Evolutionary conservation across 1,140 invertebrate genomes (phyloP).

Genomic region (Camponotus vicinus): DNA sequence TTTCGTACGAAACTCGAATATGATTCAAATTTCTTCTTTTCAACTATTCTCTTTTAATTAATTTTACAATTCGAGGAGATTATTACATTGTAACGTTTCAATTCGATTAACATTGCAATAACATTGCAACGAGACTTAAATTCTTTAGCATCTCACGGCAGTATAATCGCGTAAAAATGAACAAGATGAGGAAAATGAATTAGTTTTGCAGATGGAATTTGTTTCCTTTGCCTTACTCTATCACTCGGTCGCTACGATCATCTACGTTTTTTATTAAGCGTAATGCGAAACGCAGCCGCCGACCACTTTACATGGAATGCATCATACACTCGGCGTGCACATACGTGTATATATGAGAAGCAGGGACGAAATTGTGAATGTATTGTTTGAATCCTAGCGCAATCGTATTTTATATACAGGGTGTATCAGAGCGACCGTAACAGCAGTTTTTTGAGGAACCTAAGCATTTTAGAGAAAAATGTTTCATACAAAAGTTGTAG

Average conservation of each 20-base stretch:
- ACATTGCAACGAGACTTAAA: background rate
- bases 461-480: too few species aligned
- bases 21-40: conserved; percentile 5
- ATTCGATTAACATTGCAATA: background rate
- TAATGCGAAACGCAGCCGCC: conserved; percentile 78
- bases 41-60: conserved; percentile 27
- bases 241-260: conserved; percentile 16
- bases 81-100: background rate
- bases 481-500: too few species aligned
- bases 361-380: conserved; percentile 30
- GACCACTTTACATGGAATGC: conserved; percentile 68
- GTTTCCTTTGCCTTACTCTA: conserved; percentile 52
- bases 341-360: conserved; percentile 33
- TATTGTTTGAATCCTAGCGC: background rate
- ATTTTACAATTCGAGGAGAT: background rate
- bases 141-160: conserved; percentile 13
- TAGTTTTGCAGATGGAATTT: conserved; percentile 77
- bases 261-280: conserved; percentile 76
- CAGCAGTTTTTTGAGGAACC: too few species aligned
- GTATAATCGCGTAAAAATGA: background rate
- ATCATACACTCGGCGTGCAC: background rate
- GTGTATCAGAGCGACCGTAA: too few species aligned
- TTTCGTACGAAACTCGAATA: conserved; percentile 76
- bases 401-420: background rate
- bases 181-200: conserved; percentile 16